These are phyloP conservation scores for Sepiola atlantica DNA, from an alignment of 2,888 invertebrate species.

Conservation along the genomic window DNA sequence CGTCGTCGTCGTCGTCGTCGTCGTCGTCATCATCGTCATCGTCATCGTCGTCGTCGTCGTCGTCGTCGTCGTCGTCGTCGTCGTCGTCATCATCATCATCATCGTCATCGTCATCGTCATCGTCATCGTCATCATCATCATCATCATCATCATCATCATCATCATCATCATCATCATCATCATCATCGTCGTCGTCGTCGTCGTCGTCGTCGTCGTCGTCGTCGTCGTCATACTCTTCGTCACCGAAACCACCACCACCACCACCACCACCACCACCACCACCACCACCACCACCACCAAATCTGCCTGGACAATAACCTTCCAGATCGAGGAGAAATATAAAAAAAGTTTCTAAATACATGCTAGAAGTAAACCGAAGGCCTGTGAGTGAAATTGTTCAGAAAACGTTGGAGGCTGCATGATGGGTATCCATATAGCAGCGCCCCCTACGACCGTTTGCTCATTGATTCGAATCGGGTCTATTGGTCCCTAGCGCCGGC, in stretches of 20 bases:
- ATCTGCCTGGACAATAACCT: background rate
- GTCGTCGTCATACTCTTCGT: background rate
- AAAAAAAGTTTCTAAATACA: no score
- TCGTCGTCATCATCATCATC: background rate
- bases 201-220: background rate
- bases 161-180: background rate
- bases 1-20: background rate
- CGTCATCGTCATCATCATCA: background rate
- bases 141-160: background rate
- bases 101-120: background rate
- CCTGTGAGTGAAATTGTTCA: no score
- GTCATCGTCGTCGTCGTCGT: background rate
- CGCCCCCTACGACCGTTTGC: no score
- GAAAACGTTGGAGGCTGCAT: no score
- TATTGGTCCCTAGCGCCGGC: no score
- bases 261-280: conserved; percentile 14
- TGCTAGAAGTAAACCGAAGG: no score
- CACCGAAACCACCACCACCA: background rate
- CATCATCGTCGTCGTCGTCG: background rate
- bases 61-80: background rate
- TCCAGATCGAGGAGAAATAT: no score
- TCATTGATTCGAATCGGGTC: no score
- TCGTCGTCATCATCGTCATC: background rate
- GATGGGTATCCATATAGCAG: no score
- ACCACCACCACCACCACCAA: conserved; percentile 3